Evolutionary conservation across 1,140 invertebrate species (phyloP).

Genomic region (Vanessa tameamea): DNA sequence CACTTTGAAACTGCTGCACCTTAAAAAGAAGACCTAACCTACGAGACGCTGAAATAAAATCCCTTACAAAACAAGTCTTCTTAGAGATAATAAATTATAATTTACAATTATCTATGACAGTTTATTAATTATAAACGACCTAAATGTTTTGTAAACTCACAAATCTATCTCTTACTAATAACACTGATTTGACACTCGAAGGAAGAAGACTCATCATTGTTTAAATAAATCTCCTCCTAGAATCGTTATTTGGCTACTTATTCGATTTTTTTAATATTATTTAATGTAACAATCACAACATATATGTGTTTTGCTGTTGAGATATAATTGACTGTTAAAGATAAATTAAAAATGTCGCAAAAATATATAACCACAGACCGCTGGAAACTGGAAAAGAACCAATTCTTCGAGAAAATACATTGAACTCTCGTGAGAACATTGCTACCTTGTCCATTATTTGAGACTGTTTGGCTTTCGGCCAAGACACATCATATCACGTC

Average conservation of each 20-base stretch:
- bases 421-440: constrained; percentile 29
- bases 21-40: constrained; percentile 2
- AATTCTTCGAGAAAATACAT: constrained; percentile 27
- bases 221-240: too few relatives aligned
- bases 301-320: too few relatives aligned
- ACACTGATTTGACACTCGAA: too few relatives aligned
- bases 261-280: too few relatives aligned
- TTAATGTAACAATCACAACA: too few relatives aligned
- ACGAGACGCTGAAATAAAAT: neutral
- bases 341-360: neutral
- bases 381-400: constrained; percentile 27
- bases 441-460: constrained; percentile 27
- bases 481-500: constrained; percentile 28
- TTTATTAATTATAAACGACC: too few relatives aligned
- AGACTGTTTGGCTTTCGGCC: constrained; percentile 17
- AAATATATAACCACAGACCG: neutral
- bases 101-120: too few relatives aligned
- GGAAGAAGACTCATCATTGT: too few relatives aligned
- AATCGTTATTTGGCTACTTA: too few relatives aligned
- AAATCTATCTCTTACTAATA: too few relatives aligned
- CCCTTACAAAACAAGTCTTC: neutral
- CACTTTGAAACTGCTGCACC: neutral
- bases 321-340: too few relatives aligned
- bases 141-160: too few relatives aligned
- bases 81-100: neutral